phyloP scores from a whole-genome alignment of 1,140 invertebrate species.

The Protaetia brevitarsis region DNA sequence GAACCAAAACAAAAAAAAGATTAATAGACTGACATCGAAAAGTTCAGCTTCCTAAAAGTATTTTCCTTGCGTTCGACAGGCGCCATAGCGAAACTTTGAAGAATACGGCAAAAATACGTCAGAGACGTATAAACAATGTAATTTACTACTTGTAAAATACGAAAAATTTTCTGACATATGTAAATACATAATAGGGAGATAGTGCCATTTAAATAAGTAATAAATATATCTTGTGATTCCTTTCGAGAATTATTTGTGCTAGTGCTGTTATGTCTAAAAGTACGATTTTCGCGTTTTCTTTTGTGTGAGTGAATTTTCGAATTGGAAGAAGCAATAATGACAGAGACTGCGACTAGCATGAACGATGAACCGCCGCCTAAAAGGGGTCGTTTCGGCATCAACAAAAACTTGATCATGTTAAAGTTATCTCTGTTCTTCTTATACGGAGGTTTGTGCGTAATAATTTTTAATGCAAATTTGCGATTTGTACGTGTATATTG shows the following conservation, averaged over 20 bases:
- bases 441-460: slow-evolving; percentile 63
- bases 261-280: too few species aligned
- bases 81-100: not conserved
- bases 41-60: too few species aligned
- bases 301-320: slow-evolving; percentile 3
- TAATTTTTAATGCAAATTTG: slow-evolving; percentile 11
- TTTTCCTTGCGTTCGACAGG: not conserved
- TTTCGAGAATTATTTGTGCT: not conserved
- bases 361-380: slow-evolving; percentile 2
- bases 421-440: slow-evolving; percentile 77
- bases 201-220: slow-evolving; percentile 9
- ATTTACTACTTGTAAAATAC: slow-evolving; percentile 10
- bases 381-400: slow-evolving; percentile 51
- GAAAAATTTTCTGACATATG: slow-evolving; percentile 8
- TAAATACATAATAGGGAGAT: not conserved
- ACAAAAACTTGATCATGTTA: slow-evolving; percentile 71
- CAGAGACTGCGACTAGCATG: not conserved
- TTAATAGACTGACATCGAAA: too few species aligned
- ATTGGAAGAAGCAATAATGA: not conserved
- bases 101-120: not conserved
- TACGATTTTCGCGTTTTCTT: too few species aligned
- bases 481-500: slow-evolving; percentile 38
- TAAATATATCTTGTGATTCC: not conserved
- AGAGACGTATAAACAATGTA: slow-evolving; percentile 3
- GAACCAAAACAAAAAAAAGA: not conserved